A percentile compares a stretch with the other conserved stretches of the same genome.
phyloP scores from a whole-genome alignment of 2,113 vertebrate species.

The Tangachromis dhanisi region DNA sequence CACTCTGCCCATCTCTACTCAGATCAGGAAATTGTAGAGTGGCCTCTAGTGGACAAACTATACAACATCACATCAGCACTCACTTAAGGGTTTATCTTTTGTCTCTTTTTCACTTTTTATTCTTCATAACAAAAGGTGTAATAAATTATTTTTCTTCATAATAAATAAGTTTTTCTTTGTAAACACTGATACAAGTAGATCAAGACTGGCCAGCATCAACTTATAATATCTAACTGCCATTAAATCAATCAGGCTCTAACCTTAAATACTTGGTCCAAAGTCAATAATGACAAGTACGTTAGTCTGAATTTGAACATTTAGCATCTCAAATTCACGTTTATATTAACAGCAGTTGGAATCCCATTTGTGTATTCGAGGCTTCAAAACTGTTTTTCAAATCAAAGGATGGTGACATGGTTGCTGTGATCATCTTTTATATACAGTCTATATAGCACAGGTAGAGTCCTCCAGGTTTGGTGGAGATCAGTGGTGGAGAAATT shows the following conservation, averaged over 20 bases:
- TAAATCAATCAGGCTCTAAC: neutral
- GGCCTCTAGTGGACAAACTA: neutral
- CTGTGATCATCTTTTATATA: neutral
- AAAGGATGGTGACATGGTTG: neutral
- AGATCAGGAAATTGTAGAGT: neutral
- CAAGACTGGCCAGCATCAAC: fast-evolving
- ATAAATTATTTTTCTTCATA: neutral
- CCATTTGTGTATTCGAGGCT: neutral
- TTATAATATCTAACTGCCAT: neutral
- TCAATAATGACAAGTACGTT: neutral
- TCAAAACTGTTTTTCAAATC: neutral
- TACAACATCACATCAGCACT: fast-evolving
- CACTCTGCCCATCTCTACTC: neutral
- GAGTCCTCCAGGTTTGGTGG: neutral
- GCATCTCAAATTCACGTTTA: neutral
- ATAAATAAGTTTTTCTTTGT: neutral
- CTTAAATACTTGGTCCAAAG: neutral
- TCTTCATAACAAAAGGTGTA: neutral
- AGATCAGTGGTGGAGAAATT: neutral
- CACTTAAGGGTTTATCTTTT: neutral
- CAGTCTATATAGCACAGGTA: neutral
- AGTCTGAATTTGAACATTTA: neutral
- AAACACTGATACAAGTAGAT: neutral
- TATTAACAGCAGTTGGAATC: neutral
- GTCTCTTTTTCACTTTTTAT: neutral